Percentiles rank a stretch among this genome's conserved stretches.
These are phyloP conservation scores for Elegia similella DNA, from an alignment of 2,888 invertebrate species.

Conservation along the genomic window DNA sequence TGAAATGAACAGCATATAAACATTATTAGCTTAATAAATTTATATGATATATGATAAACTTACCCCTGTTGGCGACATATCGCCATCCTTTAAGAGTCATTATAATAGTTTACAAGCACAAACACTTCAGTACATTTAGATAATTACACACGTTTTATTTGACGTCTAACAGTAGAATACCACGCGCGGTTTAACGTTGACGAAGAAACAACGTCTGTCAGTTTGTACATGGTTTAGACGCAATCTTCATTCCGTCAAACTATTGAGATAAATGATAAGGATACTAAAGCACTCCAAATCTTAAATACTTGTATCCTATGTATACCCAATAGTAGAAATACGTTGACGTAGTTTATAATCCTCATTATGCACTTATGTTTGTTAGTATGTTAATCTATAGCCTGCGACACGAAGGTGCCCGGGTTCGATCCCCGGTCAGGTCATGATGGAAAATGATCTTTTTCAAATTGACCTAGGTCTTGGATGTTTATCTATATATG, in stretches of 20 bases:
- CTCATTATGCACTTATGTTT: too few species aligned
- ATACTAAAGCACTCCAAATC: background rate
- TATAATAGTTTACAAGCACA: background rate
- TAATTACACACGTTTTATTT: background rate
- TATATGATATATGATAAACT: slow-evolving; percentile 21
- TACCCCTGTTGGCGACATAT: slow-evolving; percentile 61
- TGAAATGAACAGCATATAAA: too few species aligned
- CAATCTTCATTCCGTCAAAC: background rate
- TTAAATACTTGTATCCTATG: background rate
- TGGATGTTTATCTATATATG: too few species aligned
- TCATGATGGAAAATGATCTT: too few species aligned
- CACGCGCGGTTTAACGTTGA: background rate
- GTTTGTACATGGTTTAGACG: background rate
- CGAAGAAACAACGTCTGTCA: slow-evolving; percentile 1
- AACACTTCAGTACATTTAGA: background rate
- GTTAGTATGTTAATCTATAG: too few species aligned
- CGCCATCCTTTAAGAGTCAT: slow-evolving; percentile 69
- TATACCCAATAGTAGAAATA: too few species aligned
- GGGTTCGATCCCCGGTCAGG: too few species aligned
- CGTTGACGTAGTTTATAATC: too few species aligned
- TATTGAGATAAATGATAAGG: slow-evolving; percentile 15
- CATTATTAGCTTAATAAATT: too few species aligned
- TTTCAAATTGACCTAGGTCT: too few species aligned
- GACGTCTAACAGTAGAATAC: background rate
- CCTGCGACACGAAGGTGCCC: too few species aligned